Base-by-base conservation (phyloP, 2,113 vertebrate genomes). In the Lagopus muta region DNA sequence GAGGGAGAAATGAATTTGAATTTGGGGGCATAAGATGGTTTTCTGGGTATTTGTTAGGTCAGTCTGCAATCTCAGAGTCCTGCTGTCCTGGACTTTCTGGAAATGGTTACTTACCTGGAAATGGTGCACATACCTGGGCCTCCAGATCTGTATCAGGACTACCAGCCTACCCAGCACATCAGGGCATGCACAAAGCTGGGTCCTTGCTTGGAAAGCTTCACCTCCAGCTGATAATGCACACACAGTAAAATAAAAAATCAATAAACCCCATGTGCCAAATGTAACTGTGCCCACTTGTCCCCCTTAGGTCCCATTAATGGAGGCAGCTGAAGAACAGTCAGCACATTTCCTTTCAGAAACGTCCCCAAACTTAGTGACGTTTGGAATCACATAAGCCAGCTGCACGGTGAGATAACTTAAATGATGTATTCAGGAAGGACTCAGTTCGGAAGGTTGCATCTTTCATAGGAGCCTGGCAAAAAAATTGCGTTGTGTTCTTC, bases 351-450 rank as follows among this genome's bases (percentile, higher is more conserved):
- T 83, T 73, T 50, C 90, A 80, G 93, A 92, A 91, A 88, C 30
- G 52, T 62, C 85, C 94, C 92, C 87, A 95, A 93, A 97, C 76
- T 91, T 94, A 32, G 86, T 72, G 94, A 72, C 79, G 58, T 94
- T 95, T 89, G 90, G 93, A 92, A 76, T 40, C 70, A 34, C 85
- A 77, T 8, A 5, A 90, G 89, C 48, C 96, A 96, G 95, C 97
- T 97, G 96, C 45, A 10, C 58, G 2, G 22, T 42, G 92, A 95
- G 97, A 95, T 94, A 96, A 97, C 93, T 95, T 71, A 62, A 91
- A 66, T 84, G 80, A 90, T 92, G 93, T 64, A 89, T 96, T 94
- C 80, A 89, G 84, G 13, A 81, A 42, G 1, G 4, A 79, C 91
- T 93, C 10, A 0, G 73, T 69, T 91, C 7, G 1, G 91, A 94